These are phyloP conservation scores for Cynoglossus semilaevis DNA, from an alignment of 2,113 vertebrate species.

Conservation along the genomic window DNA sequence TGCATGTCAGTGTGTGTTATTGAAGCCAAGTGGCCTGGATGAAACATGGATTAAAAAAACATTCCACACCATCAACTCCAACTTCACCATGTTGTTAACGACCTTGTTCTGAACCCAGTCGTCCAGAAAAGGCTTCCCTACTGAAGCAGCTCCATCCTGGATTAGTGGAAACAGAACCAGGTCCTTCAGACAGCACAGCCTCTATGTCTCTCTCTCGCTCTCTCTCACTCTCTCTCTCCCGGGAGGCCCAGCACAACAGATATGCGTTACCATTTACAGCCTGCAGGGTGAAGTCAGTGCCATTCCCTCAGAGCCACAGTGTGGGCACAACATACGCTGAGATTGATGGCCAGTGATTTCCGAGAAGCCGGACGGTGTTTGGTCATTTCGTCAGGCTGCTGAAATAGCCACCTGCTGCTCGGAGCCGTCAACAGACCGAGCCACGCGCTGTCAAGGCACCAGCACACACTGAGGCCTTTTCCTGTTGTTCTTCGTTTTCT, in stretches of 20 bases:
- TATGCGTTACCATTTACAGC: conserved; percentile 45
- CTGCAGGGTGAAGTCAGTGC: conserved; percentile 35
- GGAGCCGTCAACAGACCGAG: conserved; percentile 63
- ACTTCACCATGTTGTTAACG: conserved; percentile 48
- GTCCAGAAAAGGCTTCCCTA: conserved; percentile 89
- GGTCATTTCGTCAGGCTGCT: conserved; percentile 66
- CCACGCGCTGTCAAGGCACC: conserved; percentile 58
- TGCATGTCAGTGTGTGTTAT: too few species aligned
- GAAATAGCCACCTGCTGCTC: conserved; percentile 77
- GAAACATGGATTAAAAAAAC: too few species aligned
- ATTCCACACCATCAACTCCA: too few species aligned
- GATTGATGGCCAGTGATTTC: conserved; percentile 71
- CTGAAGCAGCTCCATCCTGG: conserved; percentile 96
- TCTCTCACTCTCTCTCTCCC: conserved; percentile 44
- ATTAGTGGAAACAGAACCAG: conserved; percentile 95
- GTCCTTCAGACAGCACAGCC: conserved; percentile 58
- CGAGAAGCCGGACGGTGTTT: conserved; percentile 68
- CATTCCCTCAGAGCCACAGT: conserved; percentile 14
- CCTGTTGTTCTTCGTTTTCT: too few species aligned
- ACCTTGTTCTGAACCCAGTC: conserved; percentile 89
- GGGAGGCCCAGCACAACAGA: conserved; percentile 29
- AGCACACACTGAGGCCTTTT: not conserved
- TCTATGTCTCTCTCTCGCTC: conserved; percentile 43
- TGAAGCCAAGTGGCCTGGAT: too few species aligned
- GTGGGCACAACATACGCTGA: conserved; percentile 39